Conservation (phyloP, 2,113 vertebrate genomes). For the Burhinus bistriatus region DNA sequence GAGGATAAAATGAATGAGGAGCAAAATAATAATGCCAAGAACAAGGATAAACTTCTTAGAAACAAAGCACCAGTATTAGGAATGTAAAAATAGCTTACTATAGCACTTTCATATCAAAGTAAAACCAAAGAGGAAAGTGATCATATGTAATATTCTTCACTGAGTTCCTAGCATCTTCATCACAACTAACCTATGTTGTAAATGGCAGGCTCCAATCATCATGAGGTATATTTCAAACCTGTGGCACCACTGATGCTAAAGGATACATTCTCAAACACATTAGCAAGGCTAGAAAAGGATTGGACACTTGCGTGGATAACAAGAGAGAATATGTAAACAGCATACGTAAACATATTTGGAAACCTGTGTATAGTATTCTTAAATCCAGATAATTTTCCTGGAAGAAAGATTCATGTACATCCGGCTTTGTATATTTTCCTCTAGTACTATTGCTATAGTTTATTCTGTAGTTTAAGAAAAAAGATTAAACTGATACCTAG, state of each 20-base stretch:
- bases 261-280: not conserved
- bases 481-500: not conserved
- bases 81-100: not conserved
- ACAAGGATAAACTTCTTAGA: not conserved
- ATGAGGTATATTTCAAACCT: not conserved
- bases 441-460: not conserved
- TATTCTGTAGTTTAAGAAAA: not conserved
- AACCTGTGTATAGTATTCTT: not conserved
- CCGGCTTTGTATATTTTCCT: not conserved
- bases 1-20: not conserved
- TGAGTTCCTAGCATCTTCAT: not conserved
- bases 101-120: not conserved
- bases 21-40: not conserved
- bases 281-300: not conserved
- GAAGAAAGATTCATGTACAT: not conserved
- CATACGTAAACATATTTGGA: not conserved
- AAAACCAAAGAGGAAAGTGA: not conserved
- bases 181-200: not conserved
- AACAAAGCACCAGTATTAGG: not conserved
- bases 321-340: not conserved
- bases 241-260: not conserved
- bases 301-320: not conserved
- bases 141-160: not conserved
- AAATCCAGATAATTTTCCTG: not conserved
- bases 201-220: not conserved